These are phyloP conservation scores for Anolis carolinensis DNA, from an alignment of 2,113 vertebrate species.

Conservation along the genomic window DNA sequence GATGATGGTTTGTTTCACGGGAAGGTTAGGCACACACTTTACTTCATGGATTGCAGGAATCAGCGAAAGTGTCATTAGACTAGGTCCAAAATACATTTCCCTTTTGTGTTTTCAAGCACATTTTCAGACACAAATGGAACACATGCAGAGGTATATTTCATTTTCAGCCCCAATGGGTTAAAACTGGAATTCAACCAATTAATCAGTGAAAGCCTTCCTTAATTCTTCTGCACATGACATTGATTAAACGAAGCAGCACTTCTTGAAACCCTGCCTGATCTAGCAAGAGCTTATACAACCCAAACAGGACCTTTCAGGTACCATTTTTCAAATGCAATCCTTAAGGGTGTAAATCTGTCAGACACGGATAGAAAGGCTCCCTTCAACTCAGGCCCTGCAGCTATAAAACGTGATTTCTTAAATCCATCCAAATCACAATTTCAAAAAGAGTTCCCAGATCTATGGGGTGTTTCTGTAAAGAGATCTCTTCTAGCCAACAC, in stretches of 20 bases:
- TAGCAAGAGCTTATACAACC: fast-evolving
- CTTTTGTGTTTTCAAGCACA: background rate
- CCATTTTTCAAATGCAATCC: background rate
- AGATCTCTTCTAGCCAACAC: background rate
- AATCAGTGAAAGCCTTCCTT: too few species aligned
- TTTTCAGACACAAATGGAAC: background rate
- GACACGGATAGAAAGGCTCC: background rate
- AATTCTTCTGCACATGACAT: too few species aligned
- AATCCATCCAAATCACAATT: background rate
- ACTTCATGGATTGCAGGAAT: too few species aligned
- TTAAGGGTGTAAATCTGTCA: background rate
- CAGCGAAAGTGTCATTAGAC: too few species aligned
- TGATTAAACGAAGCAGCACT: background rate
- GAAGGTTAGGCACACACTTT: background rate
- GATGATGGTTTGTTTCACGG: background rate
- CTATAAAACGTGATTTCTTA: background rate
- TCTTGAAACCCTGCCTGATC: background rate
- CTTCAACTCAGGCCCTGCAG: background rate
- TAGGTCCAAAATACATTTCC: too few species aligned
- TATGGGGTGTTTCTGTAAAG: background rate
- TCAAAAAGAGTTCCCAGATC: background rate
- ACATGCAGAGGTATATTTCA: too few species aligned
- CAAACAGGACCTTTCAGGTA: background rate
- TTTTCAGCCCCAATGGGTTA: too few species aligned
- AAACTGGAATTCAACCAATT: too few species aligned